phyloP scores from a whole-genome alignment of 2,797 vertebrate species.

The Chaetodon trifasciatus region DNA sequence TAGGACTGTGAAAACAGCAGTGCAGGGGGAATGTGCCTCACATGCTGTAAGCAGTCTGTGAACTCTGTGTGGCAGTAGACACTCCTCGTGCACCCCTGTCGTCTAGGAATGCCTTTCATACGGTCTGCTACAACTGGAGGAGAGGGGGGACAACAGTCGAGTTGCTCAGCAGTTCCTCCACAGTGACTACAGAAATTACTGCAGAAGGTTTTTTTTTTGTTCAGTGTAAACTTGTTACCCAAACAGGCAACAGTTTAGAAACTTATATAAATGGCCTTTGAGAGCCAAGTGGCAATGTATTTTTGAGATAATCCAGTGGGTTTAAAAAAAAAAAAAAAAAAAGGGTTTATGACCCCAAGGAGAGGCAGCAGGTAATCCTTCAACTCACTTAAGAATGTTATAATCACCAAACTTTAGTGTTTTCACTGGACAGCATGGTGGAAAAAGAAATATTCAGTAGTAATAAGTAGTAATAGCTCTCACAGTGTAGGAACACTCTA shows the following conservation, averaged over 20 bases:
- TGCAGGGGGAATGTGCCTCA: conserved; percentile 71
- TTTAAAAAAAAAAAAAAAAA: not conserved
- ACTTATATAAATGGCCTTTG: not conserved
- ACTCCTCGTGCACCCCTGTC: conserved; percentile 71
- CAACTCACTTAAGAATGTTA: not conserved
- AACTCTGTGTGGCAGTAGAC: conserved; percentile 79
- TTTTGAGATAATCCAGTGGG: not conserved
- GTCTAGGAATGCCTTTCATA: conserved; percentile 77
- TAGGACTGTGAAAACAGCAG: conserved; percentile 79
- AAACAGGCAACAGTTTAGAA: not conserved
- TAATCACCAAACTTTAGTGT: not conserved
- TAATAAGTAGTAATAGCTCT: not conserved
- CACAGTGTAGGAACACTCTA: not conserved
- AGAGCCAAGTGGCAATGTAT: not conserved
- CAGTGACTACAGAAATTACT: conserved; percentile 7
- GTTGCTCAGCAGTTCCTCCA: conserved; percentile 45
- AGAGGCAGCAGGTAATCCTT: not conserved
- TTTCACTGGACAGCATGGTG: not conserved
- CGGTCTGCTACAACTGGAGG: conserved; percentile 48
- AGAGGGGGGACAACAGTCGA: conserved; percentile 35
- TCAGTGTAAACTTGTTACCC: not conserved
- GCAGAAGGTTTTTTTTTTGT: not conserved
- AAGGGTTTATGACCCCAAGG: not conserved
- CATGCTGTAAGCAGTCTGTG: conserved; percentile 77
- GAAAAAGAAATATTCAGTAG: not conserved